phyloP scores from a whole-genome alignment of 2,888 invertebrate genomes.

The Megamerina dolium region DNA sequence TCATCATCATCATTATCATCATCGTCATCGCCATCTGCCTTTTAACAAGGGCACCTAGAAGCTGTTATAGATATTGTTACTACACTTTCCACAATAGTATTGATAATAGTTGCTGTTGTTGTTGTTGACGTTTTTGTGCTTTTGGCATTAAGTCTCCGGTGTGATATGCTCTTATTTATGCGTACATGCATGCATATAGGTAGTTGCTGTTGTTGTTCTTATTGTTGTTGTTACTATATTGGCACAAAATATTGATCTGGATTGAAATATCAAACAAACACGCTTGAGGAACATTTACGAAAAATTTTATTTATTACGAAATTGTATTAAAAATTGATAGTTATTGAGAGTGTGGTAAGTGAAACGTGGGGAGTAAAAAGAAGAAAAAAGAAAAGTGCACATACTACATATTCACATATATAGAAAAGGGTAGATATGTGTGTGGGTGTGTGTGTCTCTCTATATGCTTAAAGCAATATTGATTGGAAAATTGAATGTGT shows the following conservation, averaged over 20 bases:
- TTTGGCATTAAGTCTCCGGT: background rate
- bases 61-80: no score
- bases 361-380: no score
- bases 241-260: slow-evolving; percentile 4
- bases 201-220: no score
- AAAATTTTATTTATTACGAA: background rate
- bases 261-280: slow-evolving; percentile 6
- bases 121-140: background rate
- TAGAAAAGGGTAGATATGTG: background rate
- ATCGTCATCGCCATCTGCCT: no score
- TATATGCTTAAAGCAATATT: background rate
- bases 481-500: slow-evolving; percentile 1
- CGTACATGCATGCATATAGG: background rate
- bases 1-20: no score
- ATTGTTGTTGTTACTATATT: no score
- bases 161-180: background rate
- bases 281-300: slow-evolving; percentile 3
- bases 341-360: no score
- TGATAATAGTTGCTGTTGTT: background rate
- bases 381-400: no score
- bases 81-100: no score
- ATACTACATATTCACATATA: no score
- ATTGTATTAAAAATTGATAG: no score
- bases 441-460: background rate
- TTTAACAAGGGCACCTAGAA: no score